A percentile compares a stretch with the other conserved stretches of the same genome.
phyloP scores from a whole-genome alignment of 2,797 vertebrate species.

The Microctenopoma lineatum region DNA sequence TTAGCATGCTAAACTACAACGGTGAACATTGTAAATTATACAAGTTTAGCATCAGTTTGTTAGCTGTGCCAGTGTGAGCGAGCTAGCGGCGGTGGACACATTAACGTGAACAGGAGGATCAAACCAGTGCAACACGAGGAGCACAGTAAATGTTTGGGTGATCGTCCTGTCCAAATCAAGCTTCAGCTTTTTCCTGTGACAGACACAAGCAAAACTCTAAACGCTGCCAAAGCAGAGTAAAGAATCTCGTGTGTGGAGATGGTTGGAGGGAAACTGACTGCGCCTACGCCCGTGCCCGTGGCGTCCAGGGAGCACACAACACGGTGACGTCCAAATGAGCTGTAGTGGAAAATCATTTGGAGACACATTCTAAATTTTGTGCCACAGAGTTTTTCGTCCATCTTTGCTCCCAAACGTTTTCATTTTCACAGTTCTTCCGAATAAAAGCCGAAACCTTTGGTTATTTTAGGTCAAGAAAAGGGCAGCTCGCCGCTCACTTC shows the following conservation, averaged over 20 bases:
- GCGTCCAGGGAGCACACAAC: slow-evolving; percentile 33
- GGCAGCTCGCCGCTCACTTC: slow-evolving; percentile 5
- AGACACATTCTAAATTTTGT: slow-evolving; percentile 10
- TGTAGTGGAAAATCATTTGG: slow-evolving; percentile 33
- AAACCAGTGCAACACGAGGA: no score
- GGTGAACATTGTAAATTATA: no score
- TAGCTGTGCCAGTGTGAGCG: no score
- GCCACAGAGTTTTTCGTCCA: neutral
- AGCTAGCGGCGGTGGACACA: no score
- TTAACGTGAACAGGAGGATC: no score
- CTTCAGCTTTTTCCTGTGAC: slow-evolving; percentile 13
- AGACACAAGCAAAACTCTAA: slow-evolving; percentile 21
- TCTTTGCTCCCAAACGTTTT: slow-evolving; percentile 10
- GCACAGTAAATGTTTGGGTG: neutral
- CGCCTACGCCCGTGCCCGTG: slow-evolving; percentile 42
- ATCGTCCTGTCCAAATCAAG: neutral
- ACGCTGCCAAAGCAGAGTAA: slow-evolving; percentile 39
- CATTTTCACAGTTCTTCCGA: neutral
- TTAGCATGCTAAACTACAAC: no score
- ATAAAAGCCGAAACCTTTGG: neutral
- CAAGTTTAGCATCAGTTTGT: no score
- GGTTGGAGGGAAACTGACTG: slow-evolving; percentile 39
- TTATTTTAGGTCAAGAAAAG: slow-evolving; percentile 10
- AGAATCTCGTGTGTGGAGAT: slow-evolving; percentile 24
- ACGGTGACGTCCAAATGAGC: slow-evolving; percentile 26